phyloP scores from a whole-genome alignment of 2,888 invertebrate species.

The Tridacna gigas region DNA sequence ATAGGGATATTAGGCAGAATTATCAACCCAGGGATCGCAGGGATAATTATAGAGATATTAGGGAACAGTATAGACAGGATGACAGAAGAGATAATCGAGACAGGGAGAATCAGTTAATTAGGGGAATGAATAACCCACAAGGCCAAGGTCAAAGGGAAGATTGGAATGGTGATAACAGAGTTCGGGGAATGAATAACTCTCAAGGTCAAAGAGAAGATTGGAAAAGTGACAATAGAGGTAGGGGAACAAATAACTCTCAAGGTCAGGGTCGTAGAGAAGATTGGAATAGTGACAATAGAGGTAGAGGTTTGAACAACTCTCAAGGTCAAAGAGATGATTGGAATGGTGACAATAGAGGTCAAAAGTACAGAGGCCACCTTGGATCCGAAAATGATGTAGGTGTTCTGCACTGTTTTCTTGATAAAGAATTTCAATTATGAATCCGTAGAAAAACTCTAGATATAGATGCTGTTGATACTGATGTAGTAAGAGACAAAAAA shows the following conservation, averaged over 20 bases:
- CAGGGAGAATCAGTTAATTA: conserved; percentile 11
- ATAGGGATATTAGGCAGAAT: conserved; percentile 24
- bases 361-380: not conserved
- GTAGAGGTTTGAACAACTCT: too few species aligned
- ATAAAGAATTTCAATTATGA: too few species aligned
- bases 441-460: too few species aligned
- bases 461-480: too few species aligned
- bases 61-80: conserved; percentile 50
- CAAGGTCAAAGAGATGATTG: not conserved
- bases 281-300: conserved; percentile 41
- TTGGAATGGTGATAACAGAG: conserved; percentile 44
- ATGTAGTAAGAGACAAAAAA: too few species aligned
- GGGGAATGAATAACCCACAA: not conserved
- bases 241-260: not conserved
- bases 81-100: conserved; percentile 25
- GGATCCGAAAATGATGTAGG: not conserved
- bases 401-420: too few species aligned
- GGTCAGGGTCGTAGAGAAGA: conserved; percentile 41
- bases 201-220: conserved; percentile 11
- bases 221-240: conserved; percentile 2
- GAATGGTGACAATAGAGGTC: not conserved
- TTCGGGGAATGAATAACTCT: conserved; percentile 11
- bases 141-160: conserved; percentile 37
- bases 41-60: conserved; percentile 59
- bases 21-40: conserved; percentile 31